Conservation (phyloP, 37 sponge, comb jelly and placozoan genomes). For the Aphrocallistes beatrix region DNA sequence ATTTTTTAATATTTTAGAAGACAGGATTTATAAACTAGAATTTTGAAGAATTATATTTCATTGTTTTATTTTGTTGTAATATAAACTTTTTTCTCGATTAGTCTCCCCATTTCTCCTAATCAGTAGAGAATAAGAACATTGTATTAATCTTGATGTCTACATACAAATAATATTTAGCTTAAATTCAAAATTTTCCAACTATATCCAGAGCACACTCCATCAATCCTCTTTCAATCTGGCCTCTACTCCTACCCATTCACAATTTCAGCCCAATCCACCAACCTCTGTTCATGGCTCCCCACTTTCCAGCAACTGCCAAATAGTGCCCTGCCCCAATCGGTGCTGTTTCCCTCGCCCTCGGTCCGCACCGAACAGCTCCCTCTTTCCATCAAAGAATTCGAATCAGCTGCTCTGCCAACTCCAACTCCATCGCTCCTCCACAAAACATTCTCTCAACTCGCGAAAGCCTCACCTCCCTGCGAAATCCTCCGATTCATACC, state of each 20-base stretch:
- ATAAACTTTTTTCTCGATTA: no score
- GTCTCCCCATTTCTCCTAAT: no score
- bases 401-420: background rate
- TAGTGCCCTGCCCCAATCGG: background rate
- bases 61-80: no score
- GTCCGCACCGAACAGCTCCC: background rate
- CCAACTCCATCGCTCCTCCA: background rate
- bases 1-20: background rate
- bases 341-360: background rate
- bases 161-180: no score
- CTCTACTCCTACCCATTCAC: conserved; percentile 12
- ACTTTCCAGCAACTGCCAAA: background rate
- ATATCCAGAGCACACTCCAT: no score
- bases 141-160: no score
- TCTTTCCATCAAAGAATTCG: background rate
- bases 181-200: no score
- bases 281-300: background rate
- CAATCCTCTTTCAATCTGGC: conserved; percentile 9
- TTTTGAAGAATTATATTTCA: no score
- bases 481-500: background rate
- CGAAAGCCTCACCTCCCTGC: background rate
- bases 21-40: no score
- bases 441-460: background rate
- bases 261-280: background rate
- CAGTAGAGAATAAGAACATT: no score